These are phyloP conservation scores for Rhodeus uyekii DNA, from an alignment of 2,797 vertebrate species.

Conservation along the genomic window DNA sequence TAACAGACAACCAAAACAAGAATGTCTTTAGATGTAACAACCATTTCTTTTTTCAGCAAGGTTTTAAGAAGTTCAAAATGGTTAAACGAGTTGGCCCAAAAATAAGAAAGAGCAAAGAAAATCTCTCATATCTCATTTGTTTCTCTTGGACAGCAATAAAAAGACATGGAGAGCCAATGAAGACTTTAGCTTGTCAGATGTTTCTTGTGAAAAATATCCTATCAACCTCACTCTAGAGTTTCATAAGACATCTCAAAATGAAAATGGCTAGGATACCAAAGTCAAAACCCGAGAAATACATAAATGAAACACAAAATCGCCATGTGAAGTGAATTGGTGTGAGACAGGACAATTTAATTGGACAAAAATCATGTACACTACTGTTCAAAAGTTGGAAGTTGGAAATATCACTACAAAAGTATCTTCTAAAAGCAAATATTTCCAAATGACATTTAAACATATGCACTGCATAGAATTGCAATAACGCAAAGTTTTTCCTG, in stretches of 20 bases:
- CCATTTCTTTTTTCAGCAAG: neutral
- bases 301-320: neutral
- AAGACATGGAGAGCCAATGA: neutral
- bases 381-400: neutral
- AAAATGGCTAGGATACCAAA: neutral
- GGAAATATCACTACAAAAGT: too few species aligned
- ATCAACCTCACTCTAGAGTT: neutral
- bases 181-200: neutral
- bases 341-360: neutral
- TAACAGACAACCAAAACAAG: neutral
- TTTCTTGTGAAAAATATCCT: neutral
- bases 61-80: neutral
- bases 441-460: neutral
- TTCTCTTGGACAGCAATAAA: neutral
- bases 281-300: neutral
- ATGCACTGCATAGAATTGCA: neutral
- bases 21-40: constrained; percentile 37
- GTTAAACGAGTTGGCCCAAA: neutral
- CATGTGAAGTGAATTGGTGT: neutral
- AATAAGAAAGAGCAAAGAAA: neutral
- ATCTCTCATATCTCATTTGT: neutral
- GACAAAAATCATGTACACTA: neutral
- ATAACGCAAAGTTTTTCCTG: neutral
- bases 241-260: neutral
- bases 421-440: neutral